Percentiles rank a stretch among this genome's conserved stretches.
Evolutionary conservation across 2,888 invertebrate genomes (phyloP).

Genomic region (Carcina quercana): DNA sequence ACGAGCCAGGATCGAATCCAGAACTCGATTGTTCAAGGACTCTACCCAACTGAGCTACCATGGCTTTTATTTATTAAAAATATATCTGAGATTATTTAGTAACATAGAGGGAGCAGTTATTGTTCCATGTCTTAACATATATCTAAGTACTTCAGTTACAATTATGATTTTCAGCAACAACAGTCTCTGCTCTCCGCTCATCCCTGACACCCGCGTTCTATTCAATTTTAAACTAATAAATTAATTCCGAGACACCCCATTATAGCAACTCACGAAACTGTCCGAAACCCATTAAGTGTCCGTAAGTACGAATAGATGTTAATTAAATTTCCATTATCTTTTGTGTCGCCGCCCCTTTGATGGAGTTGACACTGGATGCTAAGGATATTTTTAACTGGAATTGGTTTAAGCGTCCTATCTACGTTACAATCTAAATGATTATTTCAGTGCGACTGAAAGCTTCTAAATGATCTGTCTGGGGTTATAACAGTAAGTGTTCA

Average conservation of each 20-base stretch:
- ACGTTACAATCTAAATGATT: too few relatives aligned
- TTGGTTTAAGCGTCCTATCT: too few relatives aligned
- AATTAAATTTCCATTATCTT: slow-evolving; percentile 4
- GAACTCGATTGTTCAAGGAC: too few relatives aligned
- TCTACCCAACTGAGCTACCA: too few relatives aligned
- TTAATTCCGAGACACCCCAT: slow-evolving; percentile 2
- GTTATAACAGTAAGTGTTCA: too few relatives aligned
- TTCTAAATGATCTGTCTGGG: too few relatives aligned
- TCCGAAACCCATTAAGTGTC: slow-evolving; percentile 6
- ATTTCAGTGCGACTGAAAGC: too few relatives aligned
- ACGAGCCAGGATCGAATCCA: too few relatives aligned
- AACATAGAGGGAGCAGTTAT: background rate
- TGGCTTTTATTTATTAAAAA: too few relatives aligned
- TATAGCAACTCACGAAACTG: slow-evolving; percentile 6
- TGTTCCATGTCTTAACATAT: slow-evolving; percentile 1
- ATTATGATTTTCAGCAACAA: slow-evolving; percentile 1
- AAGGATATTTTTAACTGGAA: too few relatives aligned
- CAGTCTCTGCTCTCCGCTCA: background rate
- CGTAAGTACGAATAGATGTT: slow-evolving; percentile 1
- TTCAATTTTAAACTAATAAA: slow-evolving; percentile 4
- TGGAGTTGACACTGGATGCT: background rate
- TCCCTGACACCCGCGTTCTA: background rate
- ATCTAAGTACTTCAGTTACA: slow-evolving; percentile 1
- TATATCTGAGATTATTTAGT: slow-evolving; percentile 1
- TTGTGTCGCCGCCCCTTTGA: background rate